These are phyloP conservation scores for Argopecten irradians DNA, from an alignment of 1,140 invertebrate genomes.

Conservation along the genomic window DNA sequence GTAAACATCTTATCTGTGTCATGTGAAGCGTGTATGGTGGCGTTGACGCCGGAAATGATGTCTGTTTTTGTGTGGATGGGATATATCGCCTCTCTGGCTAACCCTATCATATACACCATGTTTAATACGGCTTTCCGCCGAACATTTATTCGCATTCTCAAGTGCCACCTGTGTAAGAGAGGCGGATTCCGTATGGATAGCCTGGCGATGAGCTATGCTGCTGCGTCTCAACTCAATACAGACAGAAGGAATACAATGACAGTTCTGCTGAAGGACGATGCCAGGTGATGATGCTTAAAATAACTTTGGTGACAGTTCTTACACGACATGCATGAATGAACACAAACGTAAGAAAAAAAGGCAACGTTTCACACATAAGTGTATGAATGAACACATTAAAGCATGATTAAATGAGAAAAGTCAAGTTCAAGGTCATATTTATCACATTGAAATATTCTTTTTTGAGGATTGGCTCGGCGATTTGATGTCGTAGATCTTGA, in stretches of 20 bases:
- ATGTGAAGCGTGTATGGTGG: slow-evolving; percentile 63
- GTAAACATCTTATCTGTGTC: slow-evolving; percentile 72
- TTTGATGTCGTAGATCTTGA: no score
- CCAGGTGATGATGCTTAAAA: background rate
- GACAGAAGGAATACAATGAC: slow-evolving; percentile 52
- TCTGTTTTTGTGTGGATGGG: slow-evolving; percentile 76
- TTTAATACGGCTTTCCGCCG: slow-evolving; percentile 76
- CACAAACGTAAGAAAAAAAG: background rate
- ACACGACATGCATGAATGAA: background rate
- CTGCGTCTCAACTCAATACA: slow-evolving; percentile 36
- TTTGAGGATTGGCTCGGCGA: no score
- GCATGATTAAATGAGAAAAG: no score
- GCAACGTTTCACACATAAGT: no score
- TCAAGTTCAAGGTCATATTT: background rate
- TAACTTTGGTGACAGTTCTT: background rate
- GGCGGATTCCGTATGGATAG: slow-evolving; percentile 34
- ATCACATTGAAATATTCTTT: no score
- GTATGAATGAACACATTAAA: no score
- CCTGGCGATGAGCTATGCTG: slow-evolving; percentile 39
- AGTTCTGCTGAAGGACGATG: background rate
- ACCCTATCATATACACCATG: slow-evolving; percentile 78
- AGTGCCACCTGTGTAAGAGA: slow-evolving; percentile 59
- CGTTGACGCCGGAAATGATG: slow-evolving; percentile 67
- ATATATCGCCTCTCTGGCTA: slow-evolving; percentile 75
- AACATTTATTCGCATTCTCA: slow-evolving; percentile 73